Base-by-base conservation (phyloP, 2,797 vertebrate genomes). In the Phrynocephalus forsythii region DNA sequence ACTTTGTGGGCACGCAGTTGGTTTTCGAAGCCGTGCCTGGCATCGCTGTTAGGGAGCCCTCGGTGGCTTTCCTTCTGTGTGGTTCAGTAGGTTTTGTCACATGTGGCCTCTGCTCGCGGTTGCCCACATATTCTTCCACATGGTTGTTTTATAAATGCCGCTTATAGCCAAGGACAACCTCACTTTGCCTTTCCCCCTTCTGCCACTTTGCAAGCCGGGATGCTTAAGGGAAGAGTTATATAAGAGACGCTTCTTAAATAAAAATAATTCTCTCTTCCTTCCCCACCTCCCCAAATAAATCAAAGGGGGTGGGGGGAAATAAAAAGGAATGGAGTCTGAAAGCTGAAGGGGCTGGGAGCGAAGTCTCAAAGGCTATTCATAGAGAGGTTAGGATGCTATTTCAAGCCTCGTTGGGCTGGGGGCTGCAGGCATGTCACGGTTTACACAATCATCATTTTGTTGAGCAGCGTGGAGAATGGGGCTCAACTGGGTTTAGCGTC, bases 401-500 rank as follows among this genome's bases (percentile, higher is more conserved):
- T 95, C 93, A 94, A 92, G 94, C 80, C 78, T 4, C 15, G 69
- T 87, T 6, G 8, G 91, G 48, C 26, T 6, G 15, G 63, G 87
- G 87, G 75, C 44, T 78, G 69, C 1, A 0, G 78, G 18, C 68
- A 30, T 0, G 7, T 0, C 0, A 82, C 81, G 72, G 38, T 79
- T 81, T 75, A 82, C 48, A 94, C 93, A 94, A 93, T 94, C 88
- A 78, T 48, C 0, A 0, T 86, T 91, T 87, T 95, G 94, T 95
- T 92, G 87, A 86, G 88, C 86, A 84, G 44, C 69, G 79, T 86
- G 84, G 83, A 38, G 0, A 5, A 63, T 63, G 52, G 80, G 83
- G 81, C 38, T 20, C 60, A 26, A 30, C 10, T 87, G 82, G 60
- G 11, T 88, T 69, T 89, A 87, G 84, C 50, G 0, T 38, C 79